Evolutionary conservation across 2,113 vertebrate species (phyloP).

Genomic region (Romanogobio albipinnatus): DNA sequence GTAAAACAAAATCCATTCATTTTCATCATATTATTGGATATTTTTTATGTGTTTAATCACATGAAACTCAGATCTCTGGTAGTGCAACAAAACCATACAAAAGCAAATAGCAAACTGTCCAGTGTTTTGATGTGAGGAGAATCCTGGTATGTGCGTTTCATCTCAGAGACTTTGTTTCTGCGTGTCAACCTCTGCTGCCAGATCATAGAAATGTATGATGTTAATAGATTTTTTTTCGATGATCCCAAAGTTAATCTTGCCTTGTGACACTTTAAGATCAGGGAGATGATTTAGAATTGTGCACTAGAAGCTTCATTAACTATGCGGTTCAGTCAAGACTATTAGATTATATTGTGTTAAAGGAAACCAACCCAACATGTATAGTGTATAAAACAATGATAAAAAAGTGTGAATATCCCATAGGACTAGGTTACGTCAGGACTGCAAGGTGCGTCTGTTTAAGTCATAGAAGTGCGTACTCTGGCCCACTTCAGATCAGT

Average conservation of each 20-base stretch:
- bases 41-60: not conserved
- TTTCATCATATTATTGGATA: not conserved
- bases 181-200: not conserved
- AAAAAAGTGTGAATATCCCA: not conserved
- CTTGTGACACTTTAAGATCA: not conserved
- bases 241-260: not conserved
- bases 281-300: not conserved
- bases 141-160: not conserved
- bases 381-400: not conserved
- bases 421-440: not conserved
- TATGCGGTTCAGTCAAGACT: not conserved
- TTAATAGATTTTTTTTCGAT: not conserved
- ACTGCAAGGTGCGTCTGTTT: not conserved
- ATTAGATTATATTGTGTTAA: not conserved
- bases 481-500: constrained; percentile 38
- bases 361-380: not conserved
- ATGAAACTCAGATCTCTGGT: not conserved
- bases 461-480: not conserved
- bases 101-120: not conserved
- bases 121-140: not conserved
- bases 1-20: not conserved
- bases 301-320: not conserved
- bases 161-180: not conserved
- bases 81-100: not conserved
- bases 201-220: not conserved